Conservation (phyloP, 2,888 invertebrate species). For the Chrysotoxum bicinctum region DNA sequence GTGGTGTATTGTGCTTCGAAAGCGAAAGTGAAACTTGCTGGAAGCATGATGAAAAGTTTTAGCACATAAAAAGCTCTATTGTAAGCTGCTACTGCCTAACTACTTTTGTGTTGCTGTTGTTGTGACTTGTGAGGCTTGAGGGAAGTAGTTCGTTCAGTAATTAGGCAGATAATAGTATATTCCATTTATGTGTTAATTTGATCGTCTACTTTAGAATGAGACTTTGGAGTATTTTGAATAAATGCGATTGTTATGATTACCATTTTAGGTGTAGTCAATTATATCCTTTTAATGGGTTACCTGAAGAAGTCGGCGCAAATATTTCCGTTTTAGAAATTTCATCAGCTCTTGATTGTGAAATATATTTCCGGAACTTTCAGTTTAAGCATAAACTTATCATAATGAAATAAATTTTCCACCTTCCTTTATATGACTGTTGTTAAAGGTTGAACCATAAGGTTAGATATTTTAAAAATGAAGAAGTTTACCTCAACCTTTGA, state of each 20-base stretch:
- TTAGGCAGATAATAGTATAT: constrained; percentile 18
- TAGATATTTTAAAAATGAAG: too few relatives aligned
- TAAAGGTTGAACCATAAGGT: too few relatives aligned
- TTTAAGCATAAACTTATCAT: neutral
- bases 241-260: constrained; percentile 3
- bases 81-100: neutral
- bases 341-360: neutral
- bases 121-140: constrained; percentile 12
- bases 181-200: constrained; percentile 21
- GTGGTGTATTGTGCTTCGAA: constrained; percentile 74
- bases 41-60: constrained; percentile 63
- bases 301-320: neutral
- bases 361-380: neutral
- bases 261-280: neutral
- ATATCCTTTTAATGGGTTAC: neutral
- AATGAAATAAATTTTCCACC: neutral
- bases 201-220: constrained; percentile 8
- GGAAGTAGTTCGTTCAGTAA: constrained; percentile 16
- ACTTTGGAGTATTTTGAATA: neutral
- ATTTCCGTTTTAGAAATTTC: neutral
- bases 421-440: neutral
- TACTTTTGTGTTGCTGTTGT: neutral
- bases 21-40: constrained; percentile 80
- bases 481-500: too few relatives aligned
- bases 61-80: constrained; percentile 58